Percentiles rank a stretch among this genome's conserved stretches.
phyloP scores from a whole-genome alignment of 2,888 invertebrate genomes.

The Xanthorhoe designata region DNA sequence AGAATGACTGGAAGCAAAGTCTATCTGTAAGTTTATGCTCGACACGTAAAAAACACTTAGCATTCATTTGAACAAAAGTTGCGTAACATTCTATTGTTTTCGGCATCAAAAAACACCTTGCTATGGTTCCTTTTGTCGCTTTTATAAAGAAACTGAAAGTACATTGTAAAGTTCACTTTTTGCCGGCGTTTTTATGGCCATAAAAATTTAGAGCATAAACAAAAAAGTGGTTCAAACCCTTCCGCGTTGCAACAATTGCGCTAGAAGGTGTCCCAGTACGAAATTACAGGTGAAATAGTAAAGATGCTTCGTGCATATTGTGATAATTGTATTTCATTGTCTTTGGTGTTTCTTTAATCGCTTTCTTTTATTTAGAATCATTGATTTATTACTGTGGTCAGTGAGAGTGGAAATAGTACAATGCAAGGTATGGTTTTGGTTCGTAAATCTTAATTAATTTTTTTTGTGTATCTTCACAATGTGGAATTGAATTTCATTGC shows the following conservation, averaged over 20 bases:
- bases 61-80: slow-evolving; percentile 71
- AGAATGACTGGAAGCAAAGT: slow-evolving; percentile 59
- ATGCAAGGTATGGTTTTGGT: slow-evolving; percentile 59
- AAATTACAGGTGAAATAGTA: slow-evolving; percentile 83
- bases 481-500: not conserved
- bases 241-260: slow-evolving; percentile 76
- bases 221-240: slow-evolving; percentile 72
- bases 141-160: slow-evolving; percentile 86
- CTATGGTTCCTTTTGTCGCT: slow-evolving; percentile 56
- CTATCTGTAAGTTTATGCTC: slow-evolving; percentile 46
- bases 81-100: slow-evolving; percentile 67
- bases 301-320: slow-evolving; percentile 73
- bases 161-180: slow-evolving; percentile 72
- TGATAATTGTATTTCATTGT: slow-evolving; percentile 76
- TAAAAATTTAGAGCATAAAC: slow-evolving; percentile 82
- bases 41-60: slow-evolving; percentile 47
- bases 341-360: slow-evolving; percentile 68
- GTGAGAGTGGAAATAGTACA: slow-evolving; percentile 54
- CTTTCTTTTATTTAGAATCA: slow-evolving; percentile 76
- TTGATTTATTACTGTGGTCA: slow-evolving; percentile 76
- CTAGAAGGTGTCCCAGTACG: slow-evolving; percentile 68
- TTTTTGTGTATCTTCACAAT: slow-evolving; percentile 17
- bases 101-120: slow-evolving; percentile 81
- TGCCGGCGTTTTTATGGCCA: slow-evolving; percentile 69
- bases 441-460: slow-evolving; percentile 35